A percentile compares a stretch with the other conserved stretches of the same genome.
Evolutionary conservation across 2,113 vertebrate genomes (phyloP).

Genomic region (Alligator mississippiensis): DNA sequence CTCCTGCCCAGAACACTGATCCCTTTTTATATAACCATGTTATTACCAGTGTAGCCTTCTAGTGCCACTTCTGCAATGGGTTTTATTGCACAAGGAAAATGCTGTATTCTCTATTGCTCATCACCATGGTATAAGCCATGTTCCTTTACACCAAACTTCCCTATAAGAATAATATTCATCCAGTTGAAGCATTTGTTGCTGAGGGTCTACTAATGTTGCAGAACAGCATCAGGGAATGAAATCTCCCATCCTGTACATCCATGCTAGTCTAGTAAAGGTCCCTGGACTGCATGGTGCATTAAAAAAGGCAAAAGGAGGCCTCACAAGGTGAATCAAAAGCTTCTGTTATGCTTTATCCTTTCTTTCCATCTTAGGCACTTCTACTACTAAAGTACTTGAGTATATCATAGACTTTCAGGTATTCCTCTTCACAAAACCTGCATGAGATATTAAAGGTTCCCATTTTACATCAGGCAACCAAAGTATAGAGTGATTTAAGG

Average conservation of each 20-base stretch:
- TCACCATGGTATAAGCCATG: not conserved
- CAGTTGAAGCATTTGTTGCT: not conserved
- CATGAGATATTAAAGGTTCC: not conserved
- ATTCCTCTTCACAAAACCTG: rapidly evolving
- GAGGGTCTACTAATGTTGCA: not conserved
- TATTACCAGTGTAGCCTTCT: not conserved
- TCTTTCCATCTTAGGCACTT: rapidly evolving
- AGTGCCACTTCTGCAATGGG: not conserved
- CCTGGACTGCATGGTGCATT: rapidly evolving
- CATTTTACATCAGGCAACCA: not conserved
- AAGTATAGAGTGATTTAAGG: not conserved
- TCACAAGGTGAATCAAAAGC: rapidly evolving
- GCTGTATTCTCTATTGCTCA: not conserved
- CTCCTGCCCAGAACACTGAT: not conserved
- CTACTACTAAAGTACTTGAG: not conserved
- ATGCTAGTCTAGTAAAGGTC: rapidly evolving
- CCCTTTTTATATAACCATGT: not conserved
- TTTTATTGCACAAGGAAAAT: not conserved
- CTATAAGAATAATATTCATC: not conserved
- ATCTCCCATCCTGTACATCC: not conserved
- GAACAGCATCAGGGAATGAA: not conserved
- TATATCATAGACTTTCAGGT: rapidly evolving
- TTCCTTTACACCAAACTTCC: not conserved
- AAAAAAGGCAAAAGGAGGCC: not conserved
- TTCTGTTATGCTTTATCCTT: not conserved